These are phyloP conservation scores for Automeris io DNA, from an alignment of 2,888 invertebrate genomes.

Conservation along the genomic window DNA sequence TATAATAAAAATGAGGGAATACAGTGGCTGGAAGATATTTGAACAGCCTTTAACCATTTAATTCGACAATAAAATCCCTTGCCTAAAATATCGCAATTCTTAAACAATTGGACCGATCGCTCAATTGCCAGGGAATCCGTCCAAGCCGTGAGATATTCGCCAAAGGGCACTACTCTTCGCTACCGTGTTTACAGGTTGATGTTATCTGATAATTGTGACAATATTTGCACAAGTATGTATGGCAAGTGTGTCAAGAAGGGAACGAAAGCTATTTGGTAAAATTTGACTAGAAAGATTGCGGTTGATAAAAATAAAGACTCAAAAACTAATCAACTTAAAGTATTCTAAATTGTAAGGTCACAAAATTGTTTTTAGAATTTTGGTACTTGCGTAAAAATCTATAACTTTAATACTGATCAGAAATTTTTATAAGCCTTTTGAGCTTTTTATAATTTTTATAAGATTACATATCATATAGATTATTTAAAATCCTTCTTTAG, in stretches of 20 bases:
- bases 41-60: not conserved
- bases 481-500: too few relatives aligned
- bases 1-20: too few relatives aligned
- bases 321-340: too few relatives aligned
- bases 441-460: too few relatives aligned
- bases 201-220: conserved; percentile 74
- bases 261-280: not conserved
- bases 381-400: too few relatives aligned
- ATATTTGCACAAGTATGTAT: conserved; percentile 58
- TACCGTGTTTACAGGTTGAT: conserved; percentile 66
- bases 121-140: conserved; percentile 40
- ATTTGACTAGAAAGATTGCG: not conserved
- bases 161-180: conserved; percentile 57
- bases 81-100: conserved; percentile 24
- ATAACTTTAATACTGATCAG: too few relatives aligned
- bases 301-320: too few relatives aligned
- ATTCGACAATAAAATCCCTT: not conserved
- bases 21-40: too few relatives aligned
- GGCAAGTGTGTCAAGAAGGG: conserved; percentile 15
- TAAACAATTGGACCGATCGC: conserved; percentile 26
- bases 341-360: too few relatives aligned
- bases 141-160: conserved; percentile 53
- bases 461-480: too few relatives aligned
- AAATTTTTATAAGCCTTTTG: too few relatives aligned
- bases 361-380: too few relatives aligned